Evolutionary conservation across 2,797 vertebrate species (phyloP), one percentile per base, ranked within the genome.

Genomic region (Pseudopleuronectes americanus): DNA sequence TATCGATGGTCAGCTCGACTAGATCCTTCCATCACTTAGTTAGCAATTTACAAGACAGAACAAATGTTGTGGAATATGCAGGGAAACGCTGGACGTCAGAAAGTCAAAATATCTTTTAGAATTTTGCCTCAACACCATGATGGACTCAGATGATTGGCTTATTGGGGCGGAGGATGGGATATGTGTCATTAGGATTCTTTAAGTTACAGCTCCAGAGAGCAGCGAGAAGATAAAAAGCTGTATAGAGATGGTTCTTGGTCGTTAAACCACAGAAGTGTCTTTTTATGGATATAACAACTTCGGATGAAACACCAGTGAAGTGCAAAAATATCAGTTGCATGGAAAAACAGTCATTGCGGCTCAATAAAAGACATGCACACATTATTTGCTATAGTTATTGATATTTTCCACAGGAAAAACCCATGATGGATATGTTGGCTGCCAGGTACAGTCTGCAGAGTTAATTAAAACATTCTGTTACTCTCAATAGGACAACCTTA

Each of bases 311-410:
- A 48, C 47, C n/a, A 48, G 6, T 14, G 47, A 9, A 48, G 47
- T 48, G 8, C 8, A 48, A 48, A 48, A 48, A 2, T 8, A 48
- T 48, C 22, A 47, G 47, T 43, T 55, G 61, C 31, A 43, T 52
- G 10, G 10, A 57, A 48, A 24, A 61, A 23, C 33, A 31, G 63
- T n/a, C 13, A 36, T 23, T 51, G 28, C 21, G 51, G 38, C 45
- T 51, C n/a, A 48, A 8, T 49, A 70, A 73, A 70, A 12, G 8
- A 57, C 31, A 54, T 6, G 52, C 41, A 66, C 49, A 48, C 41
- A 64, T 72, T 63, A 71, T 57, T 56, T 48, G 26, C 54, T 36
- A 21, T 45, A 64, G 41, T 64, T 33, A 79, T 64, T 64, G n/a
- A 51, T 48, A 56, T 69, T 64, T 47, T 36, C 43, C 43, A 36